phyloP scores from a whole-genome alignment of 2,888 invertebrate species.

The Rotaria magnacalcarata region DNA sequence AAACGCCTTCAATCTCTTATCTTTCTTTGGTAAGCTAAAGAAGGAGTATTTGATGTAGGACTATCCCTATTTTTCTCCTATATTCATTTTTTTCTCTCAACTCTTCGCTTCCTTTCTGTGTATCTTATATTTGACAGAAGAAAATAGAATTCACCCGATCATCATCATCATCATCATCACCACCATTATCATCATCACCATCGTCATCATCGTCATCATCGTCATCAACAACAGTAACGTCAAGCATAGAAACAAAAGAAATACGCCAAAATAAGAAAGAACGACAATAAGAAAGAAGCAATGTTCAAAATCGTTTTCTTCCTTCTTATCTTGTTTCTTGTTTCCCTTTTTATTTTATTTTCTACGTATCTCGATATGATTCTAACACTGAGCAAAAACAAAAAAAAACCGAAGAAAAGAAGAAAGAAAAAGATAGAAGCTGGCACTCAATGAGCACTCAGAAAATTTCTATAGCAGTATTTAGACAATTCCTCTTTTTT shows the following conservation, averaged over 20 bases:
- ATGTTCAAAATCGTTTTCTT: background rate
- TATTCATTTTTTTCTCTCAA: background rate
- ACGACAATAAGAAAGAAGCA: background rate
- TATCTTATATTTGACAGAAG: background rate
- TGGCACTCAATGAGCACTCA: background rate
- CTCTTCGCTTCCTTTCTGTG: background rate
- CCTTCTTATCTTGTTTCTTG: background rate
- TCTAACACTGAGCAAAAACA: background rate
- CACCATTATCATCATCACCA: background rate
- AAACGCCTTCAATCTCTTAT: background rate
- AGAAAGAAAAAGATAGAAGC: background rate
- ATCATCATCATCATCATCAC: background rate
- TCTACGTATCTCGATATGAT: too few relatives aligned
- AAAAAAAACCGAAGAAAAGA: background rate
- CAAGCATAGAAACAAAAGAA: background rate
- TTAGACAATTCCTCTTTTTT: background rate
- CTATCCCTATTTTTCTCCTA: background rate
- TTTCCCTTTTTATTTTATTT: too few relatives aligned
- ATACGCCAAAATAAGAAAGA: background rate
- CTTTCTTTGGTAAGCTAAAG: background rate
- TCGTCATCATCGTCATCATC: background rate
- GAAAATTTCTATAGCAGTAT: background rate
- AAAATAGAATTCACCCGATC: background rate
- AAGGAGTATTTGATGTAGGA: background rate
- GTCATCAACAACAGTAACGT: background rate